Evolutionary conservation across 1,140 invertebrate species (phyloP).

Genomic region (Melipona quadrifasciata): DNA sequence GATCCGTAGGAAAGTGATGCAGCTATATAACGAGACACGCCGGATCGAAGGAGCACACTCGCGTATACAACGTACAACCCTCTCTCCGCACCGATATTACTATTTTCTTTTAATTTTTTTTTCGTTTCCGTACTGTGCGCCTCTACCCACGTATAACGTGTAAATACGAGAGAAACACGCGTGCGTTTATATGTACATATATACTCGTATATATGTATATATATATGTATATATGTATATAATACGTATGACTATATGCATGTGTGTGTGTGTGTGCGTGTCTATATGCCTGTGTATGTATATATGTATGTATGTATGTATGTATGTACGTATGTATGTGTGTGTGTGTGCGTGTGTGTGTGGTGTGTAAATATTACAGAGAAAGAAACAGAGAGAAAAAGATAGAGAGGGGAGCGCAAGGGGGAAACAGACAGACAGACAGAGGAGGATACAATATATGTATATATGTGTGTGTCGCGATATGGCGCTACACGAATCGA

Average conservation of each 20-base stretch:
- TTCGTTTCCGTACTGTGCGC: constrained; percentile 38
- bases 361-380: constrained; percentile 29
- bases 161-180: constrained; percentile 31
- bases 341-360: no score
- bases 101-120: constrained; percentile 19
- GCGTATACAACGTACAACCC: constrained; percentile 46
- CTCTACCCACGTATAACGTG: constrained; percentile 46
- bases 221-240: no score
- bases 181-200: constrained; percentile 12
- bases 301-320: no score
- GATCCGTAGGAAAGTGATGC: constrained; percentile 56
- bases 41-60: constrained; percentile 56
- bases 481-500: constrained; percentile 52
- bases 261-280: no score
- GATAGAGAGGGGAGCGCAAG: not conserved
- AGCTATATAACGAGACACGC: constrained; percentile 57
- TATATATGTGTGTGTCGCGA: constrained; percentile 31
- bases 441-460: constrained; percentile 34
- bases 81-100: constrained; percentile 40
- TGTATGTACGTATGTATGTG: no score
- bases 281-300: no score
- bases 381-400: constrained; percentile 27
- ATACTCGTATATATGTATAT: no score
- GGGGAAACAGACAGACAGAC: constrained; percentile 7
- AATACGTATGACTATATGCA: no score